Evolutionary conservation across 2,113 vertebrate genomes (phyloP).

Genomic region (Egretta garzetta): DNA sequence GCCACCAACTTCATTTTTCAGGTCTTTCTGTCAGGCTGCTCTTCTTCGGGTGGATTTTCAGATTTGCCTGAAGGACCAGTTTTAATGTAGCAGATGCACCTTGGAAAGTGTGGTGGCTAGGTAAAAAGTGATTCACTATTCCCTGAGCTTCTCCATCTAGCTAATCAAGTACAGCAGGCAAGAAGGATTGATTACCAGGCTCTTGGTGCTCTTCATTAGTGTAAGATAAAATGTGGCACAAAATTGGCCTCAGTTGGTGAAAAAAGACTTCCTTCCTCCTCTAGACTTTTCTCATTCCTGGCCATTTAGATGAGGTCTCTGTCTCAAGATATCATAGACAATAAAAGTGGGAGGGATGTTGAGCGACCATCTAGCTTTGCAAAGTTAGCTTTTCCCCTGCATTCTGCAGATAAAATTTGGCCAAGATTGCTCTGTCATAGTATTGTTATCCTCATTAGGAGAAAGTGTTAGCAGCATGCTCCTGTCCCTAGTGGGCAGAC

Average conservation of each 20-base stretch:
- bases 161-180: neutral
- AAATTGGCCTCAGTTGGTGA: neutral
- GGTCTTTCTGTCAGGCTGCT: neutral
- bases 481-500: conserved; percentile 6
- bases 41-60: neutral
- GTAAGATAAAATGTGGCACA: neutral
- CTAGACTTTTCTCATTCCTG: neutral
- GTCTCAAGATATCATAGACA: neutral
- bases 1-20: neutral
- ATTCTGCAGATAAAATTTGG: conserved; percentile 16
- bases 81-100: neutral
- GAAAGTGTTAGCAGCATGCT: conserved; percentile 40
- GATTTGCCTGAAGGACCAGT: neutral
- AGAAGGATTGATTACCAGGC: neutral
- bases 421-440: neutral
- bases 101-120: neutral
- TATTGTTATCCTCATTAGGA: conserved; percentile 30
- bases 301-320: neutral
- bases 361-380: neutral
- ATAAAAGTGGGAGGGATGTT: neutral
- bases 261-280: neutral
- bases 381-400: conserved; percentile 12
- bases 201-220: neutral
- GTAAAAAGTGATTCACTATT: neutral
- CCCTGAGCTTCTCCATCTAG: neutral